Evolutionary conservation across 2,888 invertebrate species (phyloP).

Genomic region (Luffia ferchaultella): DNA sequence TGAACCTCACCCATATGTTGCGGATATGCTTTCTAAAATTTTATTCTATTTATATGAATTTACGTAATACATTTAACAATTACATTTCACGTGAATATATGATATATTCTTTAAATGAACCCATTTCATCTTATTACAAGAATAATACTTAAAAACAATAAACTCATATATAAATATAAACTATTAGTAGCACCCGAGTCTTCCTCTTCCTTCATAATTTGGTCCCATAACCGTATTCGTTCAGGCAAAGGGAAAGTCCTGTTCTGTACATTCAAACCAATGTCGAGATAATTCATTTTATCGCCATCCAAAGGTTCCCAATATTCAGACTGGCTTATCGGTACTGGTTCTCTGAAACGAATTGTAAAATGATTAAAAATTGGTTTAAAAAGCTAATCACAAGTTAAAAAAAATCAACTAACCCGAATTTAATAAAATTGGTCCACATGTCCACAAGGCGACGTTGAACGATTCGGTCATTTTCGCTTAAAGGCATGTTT

Average conservation of each 20-base stretch:
- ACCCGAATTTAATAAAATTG: conserved; percentile 6
- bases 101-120: too few relatives aligned
- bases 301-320: neutral
- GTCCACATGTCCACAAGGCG: conserved; percentile 2
- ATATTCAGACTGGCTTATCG: neutral
- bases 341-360: neutral
- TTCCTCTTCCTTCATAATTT: neutral
- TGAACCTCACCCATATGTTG: too few relatives aligned
- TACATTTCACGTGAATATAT: too few relatives aligned
- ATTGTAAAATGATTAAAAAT: too few relatives aligned
- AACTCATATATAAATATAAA: neutral
- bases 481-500: neutral
- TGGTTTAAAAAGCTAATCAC: neutral
- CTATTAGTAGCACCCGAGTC: neutral
- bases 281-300: neutral
- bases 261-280: neutral
- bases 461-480: conserved; percentile 1
- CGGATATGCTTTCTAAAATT: too few relatives aligned
- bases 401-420: neutral
- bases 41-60: too few relatives aligned
- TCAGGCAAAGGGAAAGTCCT: neutral
- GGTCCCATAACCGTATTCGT: neutral
- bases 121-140: too few relatives aligned
- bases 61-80: too few relatives aligned
- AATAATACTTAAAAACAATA: neutral